Conservation (phyloP, 2,888 invertebrate genomes). For the Drosophila affinis region DNA sequence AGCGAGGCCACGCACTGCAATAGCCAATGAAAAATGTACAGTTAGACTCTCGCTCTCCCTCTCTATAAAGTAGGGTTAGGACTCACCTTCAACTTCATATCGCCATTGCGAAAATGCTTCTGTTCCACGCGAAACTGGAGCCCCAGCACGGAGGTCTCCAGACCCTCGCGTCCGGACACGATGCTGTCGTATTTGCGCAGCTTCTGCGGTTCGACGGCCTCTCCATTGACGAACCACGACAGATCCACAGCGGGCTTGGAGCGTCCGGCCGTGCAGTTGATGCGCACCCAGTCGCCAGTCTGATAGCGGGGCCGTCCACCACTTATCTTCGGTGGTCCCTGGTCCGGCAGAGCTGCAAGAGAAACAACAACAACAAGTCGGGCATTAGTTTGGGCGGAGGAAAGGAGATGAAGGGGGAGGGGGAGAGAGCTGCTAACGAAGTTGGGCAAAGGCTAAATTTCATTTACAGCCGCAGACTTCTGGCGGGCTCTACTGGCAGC, state of each 20-base stretch:
- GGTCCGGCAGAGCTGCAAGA: constrained; percentile 85
- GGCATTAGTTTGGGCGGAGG: constrained; percentile 18
- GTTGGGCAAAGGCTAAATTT: constrained; percentile 62
- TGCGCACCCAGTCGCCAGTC: constrained; percentile 86
- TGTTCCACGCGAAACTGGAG: constrained; percentile 88
- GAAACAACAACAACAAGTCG: constrained; percentile 15
- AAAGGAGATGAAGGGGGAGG: no score
- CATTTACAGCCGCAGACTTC: constrained; percentile 66
- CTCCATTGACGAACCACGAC: constrained; percentile 87
- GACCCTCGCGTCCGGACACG: constrained; percentile 86
- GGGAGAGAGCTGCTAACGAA: constrained; percentile 23
- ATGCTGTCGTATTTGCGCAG: constrained; percentile 85
- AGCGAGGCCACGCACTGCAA: constrained; percentile 88
- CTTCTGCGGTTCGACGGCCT: constrained; percentile 84
- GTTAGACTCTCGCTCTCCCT: constrained; percentile 9
- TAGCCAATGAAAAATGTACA: not conserved
- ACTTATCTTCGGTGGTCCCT: constrained; percentile 86
- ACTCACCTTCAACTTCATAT: constrained; percentile 88
- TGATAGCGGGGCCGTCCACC: constrained; percentile 86
- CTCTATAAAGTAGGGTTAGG: not conserved
- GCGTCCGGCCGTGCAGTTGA: constrained; percentile 87
- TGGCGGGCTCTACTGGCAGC: not conserved
- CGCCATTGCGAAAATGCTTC: constrained; percentile 89
- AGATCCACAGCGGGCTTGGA: constrained; percentile 86
- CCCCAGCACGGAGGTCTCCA: constrained; percentile 88